Conservation (phyloP, 2,888 invertebrate species). For the Aphidius colemani region DNA sequence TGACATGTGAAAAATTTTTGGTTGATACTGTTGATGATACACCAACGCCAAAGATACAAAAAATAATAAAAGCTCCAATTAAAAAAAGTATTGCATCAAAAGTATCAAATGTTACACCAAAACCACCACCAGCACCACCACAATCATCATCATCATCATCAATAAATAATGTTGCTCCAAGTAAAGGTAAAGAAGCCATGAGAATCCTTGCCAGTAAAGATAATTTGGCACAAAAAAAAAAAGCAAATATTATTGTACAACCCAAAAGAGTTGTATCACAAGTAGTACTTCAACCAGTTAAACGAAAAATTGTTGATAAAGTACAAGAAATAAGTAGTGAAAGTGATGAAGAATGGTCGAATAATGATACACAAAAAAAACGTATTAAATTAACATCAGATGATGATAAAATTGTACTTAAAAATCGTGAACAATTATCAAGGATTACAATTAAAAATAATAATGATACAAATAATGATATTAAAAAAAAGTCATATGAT, state of each 20-base stretch:
- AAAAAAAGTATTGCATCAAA: conserved; percentile 46
- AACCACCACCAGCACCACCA: conserved; percentile 24
- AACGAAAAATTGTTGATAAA: conserved; percentile 38
- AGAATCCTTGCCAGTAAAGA: conserved; percentile 11
- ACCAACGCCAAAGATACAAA: conserved; percentile 19
- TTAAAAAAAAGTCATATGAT: background rate
- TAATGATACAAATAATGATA: background rate
- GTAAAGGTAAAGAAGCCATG: conserved; percentile 6
- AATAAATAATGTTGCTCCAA: background rate
- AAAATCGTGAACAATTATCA: background rate
- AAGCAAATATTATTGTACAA: conserved; percentile 7
- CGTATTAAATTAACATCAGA: conserved; percentile 12
- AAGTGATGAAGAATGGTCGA: conserved; percentile 31
- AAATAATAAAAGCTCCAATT: conserved; percentile 33
- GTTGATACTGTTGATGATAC: conserved; percentile 50
- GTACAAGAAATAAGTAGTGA: conserved; percentile 37
- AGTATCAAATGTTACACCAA: conserved; percentile 33
- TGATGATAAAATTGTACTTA: conserved; percentile 40
- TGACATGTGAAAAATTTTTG: conserved; percentile 54
- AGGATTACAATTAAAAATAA: background rate
- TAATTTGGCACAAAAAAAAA: conserved; percentile 24
- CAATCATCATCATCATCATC: conserved; percentile 2
- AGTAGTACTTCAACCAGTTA: conserved; percentile 43
- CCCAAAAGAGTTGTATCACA: conserved; percentile 1
- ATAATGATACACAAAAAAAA: conserved; percentile 8